phyloP scores from a whole-genome alignment of 2,888 invertebrate species.

The Tanytarsus gracilentus region DNA sequence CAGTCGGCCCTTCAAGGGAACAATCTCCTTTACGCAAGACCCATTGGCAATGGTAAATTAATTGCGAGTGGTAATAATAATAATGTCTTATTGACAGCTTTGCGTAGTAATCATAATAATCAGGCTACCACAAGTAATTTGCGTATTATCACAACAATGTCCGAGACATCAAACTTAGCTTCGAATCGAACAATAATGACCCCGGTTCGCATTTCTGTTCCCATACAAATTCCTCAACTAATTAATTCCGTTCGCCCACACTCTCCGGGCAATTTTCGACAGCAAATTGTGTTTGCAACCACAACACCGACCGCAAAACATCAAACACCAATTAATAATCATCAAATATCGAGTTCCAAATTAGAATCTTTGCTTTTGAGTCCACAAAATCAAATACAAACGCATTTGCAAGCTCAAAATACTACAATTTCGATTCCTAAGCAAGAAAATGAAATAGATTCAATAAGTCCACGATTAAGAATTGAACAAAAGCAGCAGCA shows the following conservation, averaged over 20 bases:
- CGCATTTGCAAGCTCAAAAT: no score
- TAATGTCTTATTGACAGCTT: conserved; percentile 19
- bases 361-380: conserved; percentile 7
- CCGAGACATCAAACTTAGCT: background rate
- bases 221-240: conserved; percentile 24
- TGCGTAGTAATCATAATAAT: background rate
- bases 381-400: no score
- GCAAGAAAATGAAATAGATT: conserved; percentile 1
- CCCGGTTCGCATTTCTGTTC: conserved; percentile 26
- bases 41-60: conserved; percentile 26
- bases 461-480: background rate
- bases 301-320: background rate
- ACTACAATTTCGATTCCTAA: no score
- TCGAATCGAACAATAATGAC: conserved; percentile 5
- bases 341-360: background rate
- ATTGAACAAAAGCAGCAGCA: conserved; percentile 16
- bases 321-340: background rate
- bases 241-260: conserved; percentile 22
- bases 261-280: conserved; percentile 12
- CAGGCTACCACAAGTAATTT: conserved; percentile 12
- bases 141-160: conserved; percentile 15
- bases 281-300: conserved; percentile 22
- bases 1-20: conserved; percentile 16
- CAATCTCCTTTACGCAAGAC: conserved; percentile 15
- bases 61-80: conserved; percentile 19